Evolutionary conservation across 2,888 invertebrate genomes (phyloP).

Genomic region (Drosophila nr. medialis): DNA sequence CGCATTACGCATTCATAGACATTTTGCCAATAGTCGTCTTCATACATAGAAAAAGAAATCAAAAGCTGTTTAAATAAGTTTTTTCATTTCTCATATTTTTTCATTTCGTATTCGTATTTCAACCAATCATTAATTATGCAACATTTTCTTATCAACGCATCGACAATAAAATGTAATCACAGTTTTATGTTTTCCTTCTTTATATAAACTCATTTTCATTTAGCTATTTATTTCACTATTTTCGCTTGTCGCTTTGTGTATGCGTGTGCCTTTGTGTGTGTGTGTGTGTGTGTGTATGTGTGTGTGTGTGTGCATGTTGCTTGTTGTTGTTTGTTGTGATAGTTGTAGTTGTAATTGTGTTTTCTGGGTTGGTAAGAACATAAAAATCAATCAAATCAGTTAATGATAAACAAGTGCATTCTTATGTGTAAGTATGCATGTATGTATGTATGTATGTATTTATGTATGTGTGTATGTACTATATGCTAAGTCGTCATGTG

Average conservation of each 20-base stretch:
- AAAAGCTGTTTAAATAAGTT: constrained; percentile 54
- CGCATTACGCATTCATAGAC: constrained; percentile 43
- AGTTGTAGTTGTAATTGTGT: constrained; percentile 45
- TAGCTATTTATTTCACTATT: constrained; percentile 77
- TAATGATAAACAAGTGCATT: constrained; percentile 24
- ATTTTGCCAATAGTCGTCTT: constrained; percentile 46
- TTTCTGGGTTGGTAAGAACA: constrained; percentile 37
- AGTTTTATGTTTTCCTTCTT: constrained; percentile 79
- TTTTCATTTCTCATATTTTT: constrained; percentile 38
- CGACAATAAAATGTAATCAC: constrained; percentile 80
- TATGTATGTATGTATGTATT: constrained; percentile 2
- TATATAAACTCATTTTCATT: constrained; percentile 77
- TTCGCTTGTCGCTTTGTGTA: constrained; percentile 38
- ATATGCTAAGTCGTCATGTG: constrained; percentile 59
- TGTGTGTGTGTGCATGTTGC: constrained; percentile 28
- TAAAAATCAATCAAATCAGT: constrained; percentile 32
- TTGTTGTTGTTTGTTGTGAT: constrained; percentile 33
- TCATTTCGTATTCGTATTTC: constrained; percentile 51
- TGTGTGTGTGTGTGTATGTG: constrained; percentile 23
- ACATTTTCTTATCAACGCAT: constrained; percentile 70
- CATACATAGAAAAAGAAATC: constrained; percentile 52
- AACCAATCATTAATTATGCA: constrained; percentile 59
- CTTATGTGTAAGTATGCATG: constrained; percentile 10
- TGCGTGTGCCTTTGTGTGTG: constrained; percentile 26
- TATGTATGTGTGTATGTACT: constrained; percentile 16